Evolutionary conservation across 2,797 vertebrate genomes (phyloP).

Genomic region (Bryconaethiops microstoma): DNA sequence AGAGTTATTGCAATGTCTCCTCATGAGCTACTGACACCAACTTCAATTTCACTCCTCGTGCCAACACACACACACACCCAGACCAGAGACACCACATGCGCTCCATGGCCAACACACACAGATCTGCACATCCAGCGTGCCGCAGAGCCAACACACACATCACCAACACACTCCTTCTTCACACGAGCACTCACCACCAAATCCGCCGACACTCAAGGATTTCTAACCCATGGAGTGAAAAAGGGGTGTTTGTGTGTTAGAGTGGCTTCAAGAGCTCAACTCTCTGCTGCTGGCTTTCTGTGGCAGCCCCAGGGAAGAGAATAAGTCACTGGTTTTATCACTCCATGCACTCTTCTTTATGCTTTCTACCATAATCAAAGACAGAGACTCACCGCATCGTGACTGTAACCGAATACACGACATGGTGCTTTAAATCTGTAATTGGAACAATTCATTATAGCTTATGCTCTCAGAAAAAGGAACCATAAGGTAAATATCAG

Average conservation of each 20-base stretch:
- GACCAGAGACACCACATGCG: slow-evolving; percentile 35
- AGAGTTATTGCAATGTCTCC: slow-evolving; percentile 56
- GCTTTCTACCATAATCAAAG: not conserved
- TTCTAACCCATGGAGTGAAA: slow-evolving; percentile 54
- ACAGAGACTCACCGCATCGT: not conserved
- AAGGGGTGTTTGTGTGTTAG: slow-evolving; percentile 40
- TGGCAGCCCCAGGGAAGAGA: slow-evolving; percentile 12
- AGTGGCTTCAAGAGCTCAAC: slow-evolving; percentile 21
- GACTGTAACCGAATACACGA: not conserved
- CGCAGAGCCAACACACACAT: slow-evolving; percentile 61
- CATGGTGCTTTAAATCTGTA: not conserved
- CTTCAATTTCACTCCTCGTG: slow-evolving; percentile 36
- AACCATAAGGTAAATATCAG: too few relatives aligned
- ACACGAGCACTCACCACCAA: slow-evolving; percentile 72
- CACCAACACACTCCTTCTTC: slow-evolving; percentile 70
- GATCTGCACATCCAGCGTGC: slow-evolving; percentile 64
- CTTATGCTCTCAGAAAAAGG: too few relatives aligned
- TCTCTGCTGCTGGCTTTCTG: slow-evolving; percentile 2
- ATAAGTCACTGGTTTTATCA: slow-evolving; percentile 30
- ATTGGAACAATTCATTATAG: not conserved
- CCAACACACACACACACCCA: slow-evolving; percentile 51
- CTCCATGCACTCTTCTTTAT: slow-evolving; percentile 18
- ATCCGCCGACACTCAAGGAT: slow-evolving; percentile 62
- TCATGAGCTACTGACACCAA: slow-evolving; percentile 58
- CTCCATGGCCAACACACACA: slow-evolving; percentile 58